phyloP scores from a whole-genome alignment of 2,113 vertebrate genomes.

The Hemiscyllium ocellatum region DNA sequence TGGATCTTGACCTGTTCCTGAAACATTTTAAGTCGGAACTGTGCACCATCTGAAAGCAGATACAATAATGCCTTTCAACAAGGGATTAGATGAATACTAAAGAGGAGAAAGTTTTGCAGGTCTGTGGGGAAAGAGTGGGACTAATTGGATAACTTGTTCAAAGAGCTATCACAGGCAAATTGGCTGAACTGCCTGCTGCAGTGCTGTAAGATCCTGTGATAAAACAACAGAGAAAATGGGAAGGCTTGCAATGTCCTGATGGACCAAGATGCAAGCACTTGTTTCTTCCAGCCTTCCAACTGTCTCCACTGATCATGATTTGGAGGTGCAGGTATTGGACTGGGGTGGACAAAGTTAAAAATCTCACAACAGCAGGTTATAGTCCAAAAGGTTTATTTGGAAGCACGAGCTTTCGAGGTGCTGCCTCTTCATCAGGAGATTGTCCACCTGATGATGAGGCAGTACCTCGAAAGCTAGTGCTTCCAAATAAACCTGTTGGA shows the following conservation, averaged over 20 bases:
- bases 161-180: not conserved
- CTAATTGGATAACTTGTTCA: not conserved
- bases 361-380: no score
- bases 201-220: not conserved
- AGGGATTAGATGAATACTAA: not conserved
- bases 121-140: not conserved
- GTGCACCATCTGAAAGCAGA: not conserved
- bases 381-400: no score
- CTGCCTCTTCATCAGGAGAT: no score
- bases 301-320: not conserved
- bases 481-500: not conserved
- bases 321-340: no score
- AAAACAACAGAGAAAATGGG: not conserved
- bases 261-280: not conserved
- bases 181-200: not conserved
- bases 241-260: not conserved
- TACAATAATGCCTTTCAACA: not conserved
- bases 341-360: no score
- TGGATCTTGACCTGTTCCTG: no score
- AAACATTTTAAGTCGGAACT: no score
- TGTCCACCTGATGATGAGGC: no score
- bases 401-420: no score
- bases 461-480: no score
- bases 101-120: not conserved
- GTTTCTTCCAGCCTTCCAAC: not conserved